Evolutionary conservation across 2,113 vertebrate species (phyloP).

Genomic region (Lophochroa leadbeateri): DNA sequence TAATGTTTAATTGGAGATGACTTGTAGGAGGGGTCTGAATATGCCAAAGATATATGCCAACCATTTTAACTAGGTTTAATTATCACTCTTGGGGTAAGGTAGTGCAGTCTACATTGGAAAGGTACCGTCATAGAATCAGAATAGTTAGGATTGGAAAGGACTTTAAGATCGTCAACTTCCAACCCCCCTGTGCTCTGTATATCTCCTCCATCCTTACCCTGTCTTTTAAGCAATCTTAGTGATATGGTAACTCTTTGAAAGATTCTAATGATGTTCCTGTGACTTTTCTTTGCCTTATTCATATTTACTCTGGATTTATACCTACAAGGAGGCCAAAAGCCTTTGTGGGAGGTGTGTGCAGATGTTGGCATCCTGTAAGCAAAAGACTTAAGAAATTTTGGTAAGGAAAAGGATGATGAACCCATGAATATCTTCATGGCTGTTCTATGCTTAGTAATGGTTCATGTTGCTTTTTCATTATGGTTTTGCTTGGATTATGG

Average conservation of each 20-base stretch:
- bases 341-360: neutral
- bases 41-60: neutral
- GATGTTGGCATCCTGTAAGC: neutral
- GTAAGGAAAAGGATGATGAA: neutral
- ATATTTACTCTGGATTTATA: neutral
- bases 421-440: neutral
- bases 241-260: neutral
- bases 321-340: neutral
- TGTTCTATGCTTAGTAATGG: neutral
- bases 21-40: neutral
- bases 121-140: neutral
- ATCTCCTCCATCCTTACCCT: neutral
- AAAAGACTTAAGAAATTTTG: neutral
- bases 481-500: neutral
- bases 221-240: neutral
- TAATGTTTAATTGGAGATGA: neutral
- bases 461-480: neutral
- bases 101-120: neutral
- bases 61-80: neutral
- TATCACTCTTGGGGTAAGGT: neutral
- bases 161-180: no score
- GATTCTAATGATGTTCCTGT: neutral
- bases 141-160: no score
- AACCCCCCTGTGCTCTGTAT: neutral
- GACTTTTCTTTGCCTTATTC: neutral